Base-by-base conservation (phyloP, 2,113 vertebrate genomes). In the Dascyllus trimaculatus region DNA sequence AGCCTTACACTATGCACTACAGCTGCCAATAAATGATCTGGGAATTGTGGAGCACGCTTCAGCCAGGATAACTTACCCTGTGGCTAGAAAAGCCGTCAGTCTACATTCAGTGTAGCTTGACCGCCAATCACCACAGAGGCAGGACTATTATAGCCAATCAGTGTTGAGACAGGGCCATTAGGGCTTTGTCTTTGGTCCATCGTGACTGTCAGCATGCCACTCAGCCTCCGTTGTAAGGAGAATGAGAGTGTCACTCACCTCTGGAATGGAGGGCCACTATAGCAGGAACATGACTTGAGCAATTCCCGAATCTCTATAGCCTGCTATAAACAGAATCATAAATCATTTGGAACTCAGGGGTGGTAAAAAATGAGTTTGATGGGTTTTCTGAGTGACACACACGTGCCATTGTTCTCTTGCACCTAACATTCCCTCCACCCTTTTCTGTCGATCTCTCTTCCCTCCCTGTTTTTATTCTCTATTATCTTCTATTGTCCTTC, bases 11-110 rank as follows among this genome's bases (percentile, higher is more conserved):
- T 22, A 52, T 25, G 40, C 62, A 21, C 60, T 51, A 35, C 74
- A 67, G 75, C 66, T 91, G 92, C 92, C 92, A 92, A 91, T 77
- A 87, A 88, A 88, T 78, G 61, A 89, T 90, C 72, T 35, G 19
- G 70, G 75, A 85, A 67, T 68, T 59, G 54, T 24, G 75, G 65
- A 75, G 59, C 75, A 25, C 5, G 69, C 59, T 62, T 38, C 38
- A 29, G 78, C 26, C 57, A 58, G 63, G 71, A 66, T 79, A 76
- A 54, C 57, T 82, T 58, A 77, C 71, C 64, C 63, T 52, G 11
- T 67, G 63, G 78, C 51, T 35, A 54, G 75, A 83, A 79, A 69
- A 71, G 70, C 73, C 26, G 84, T 86, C 92, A 71, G 69, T 93
- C 89, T 89, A 63, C 75, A 63, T 82, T 81, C 29, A 26, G 71